Conservation (phyloP, 1,140 invertebrate species). For the Potamilus streckersoni region DNA sequence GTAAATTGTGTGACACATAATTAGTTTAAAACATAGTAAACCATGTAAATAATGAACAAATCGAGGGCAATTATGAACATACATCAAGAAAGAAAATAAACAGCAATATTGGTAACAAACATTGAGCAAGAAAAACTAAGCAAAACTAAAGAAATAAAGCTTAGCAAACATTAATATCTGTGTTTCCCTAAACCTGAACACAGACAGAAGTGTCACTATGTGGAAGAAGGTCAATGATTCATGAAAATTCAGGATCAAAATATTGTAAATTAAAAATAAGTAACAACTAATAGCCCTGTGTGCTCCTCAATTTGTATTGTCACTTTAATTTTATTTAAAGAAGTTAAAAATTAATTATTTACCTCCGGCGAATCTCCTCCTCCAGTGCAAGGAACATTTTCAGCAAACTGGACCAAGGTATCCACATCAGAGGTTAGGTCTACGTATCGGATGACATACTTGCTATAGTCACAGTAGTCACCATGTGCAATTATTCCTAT, state of each 20-base stretch:
- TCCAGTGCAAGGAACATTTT: conserved; percentile 39
- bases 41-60: too few relatives aligned
- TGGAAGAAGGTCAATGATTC: not conserved
- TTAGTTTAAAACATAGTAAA: too few relatives aligned
- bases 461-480: conserved; percentile 56
- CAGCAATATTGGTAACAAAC: too few relatives aligned
- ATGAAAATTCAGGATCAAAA: not conserved
- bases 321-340: not conserved
- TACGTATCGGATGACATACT: conserved; percentile 46
- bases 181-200: too few relatives aligned
- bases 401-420: conserved; percentile 46
- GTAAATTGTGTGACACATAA: too few relatives aligned
- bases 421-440: conserved; percentile 59
- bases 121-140: too few relatives aligned
- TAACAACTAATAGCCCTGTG: too few relatives aligned
- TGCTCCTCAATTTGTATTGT: not conserved
- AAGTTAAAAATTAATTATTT: not conserved
- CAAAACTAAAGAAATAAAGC: too few relatives aligned
- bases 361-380: conserved; percentile 61
- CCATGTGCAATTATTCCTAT: conserved; percentile 61
- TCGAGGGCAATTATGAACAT: too few relatives aligned
- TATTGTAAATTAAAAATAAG: not conserved
- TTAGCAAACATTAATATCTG: too few relatives aligned
- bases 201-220: not conserved
- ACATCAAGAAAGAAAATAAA: too few relatives aligned